phyloP scores from a whole-genome alignment of 2,888 invertebrate species.

The Patella ulyssiponensis region DNA sequence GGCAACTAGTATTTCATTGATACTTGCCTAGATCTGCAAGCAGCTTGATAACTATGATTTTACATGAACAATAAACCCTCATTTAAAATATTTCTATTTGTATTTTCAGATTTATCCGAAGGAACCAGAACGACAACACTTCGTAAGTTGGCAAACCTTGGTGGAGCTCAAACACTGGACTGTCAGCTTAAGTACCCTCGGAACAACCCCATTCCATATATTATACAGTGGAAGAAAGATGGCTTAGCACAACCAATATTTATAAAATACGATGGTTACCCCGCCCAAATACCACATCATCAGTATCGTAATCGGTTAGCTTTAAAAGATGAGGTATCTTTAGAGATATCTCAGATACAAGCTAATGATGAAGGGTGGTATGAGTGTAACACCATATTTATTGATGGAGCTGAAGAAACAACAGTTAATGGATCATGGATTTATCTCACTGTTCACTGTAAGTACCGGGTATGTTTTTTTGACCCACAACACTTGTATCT shows the following conservation, averaged over 20 bases:
- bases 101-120: slow-evolving; percentile 15
- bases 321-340: slow-evolving; percentile 79
- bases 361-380: slow-evolving; percentile 98
- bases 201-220: slow-evolving; percentile 95
- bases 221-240: slow-evolving; percentile 99
- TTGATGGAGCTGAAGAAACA: slow-evolving; percentile 92
- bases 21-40: not conserved
- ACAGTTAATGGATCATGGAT: slow-evolving; percentile 92
- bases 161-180: slow-evolving; percentile 97
- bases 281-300: slow-evolving; percentile 94
- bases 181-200: slow-evolving; percentile 95
- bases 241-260: slow-evolving; percentile 97
- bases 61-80: no score
- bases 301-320: slow-evolving; percentile 46
- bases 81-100: not conserved
- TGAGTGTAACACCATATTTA: slow-evolving; percentile 94
- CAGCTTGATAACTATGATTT: no score
- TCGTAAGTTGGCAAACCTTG: slow-evolving; percentile 92
- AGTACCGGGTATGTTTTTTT: slow-evolving; percentile 57
- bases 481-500: not conserved
- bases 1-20: not conserved
- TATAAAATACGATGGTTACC: slow-evolving; percentile 98
- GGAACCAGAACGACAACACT: slow-evolving; percentile 27
- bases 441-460: slow-evolving; percentile 96
- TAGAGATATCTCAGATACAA: slow-evolving; percentile 87